Evolutionary conservation across 2,113 vertebrate species (phyloP).

Genomic region (Amphilophus citrinellus): DNA sequence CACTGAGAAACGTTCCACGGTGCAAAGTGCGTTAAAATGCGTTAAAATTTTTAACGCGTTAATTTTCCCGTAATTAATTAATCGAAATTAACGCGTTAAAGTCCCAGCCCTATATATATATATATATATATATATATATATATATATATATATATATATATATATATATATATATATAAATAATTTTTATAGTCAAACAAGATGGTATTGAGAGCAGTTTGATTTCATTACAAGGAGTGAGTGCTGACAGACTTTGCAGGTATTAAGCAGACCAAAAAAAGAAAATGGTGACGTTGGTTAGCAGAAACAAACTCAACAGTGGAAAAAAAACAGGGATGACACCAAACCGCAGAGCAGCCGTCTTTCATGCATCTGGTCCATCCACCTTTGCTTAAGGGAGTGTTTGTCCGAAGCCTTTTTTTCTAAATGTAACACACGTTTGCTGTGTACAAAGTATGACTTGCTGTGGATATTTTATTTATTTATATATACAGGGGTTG

Average conservation of each 20-base stretch:
- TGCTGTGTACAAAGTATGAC: background rate
- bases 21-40: too few relatives aligned
- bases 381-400: slow-evolving; percentile 23
- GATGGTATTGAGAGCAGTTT: background rate
- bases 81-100: too few relatives aligned
- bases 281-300: background rate
- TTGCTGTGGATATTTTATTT: background rate
- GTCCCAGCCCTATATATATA: too few relatives aligned
- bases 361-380: slow-evolving; percentile 55
- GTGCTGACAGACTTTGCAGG: background rate
- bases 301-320: background rate
- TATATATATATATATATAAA: background rate
- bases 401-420: background rate
- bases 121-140: too few relatives aligned
- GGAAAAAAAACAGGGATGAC: background rate
- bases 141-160: too few relatives aligned
- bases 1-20: too few relatives aligned
- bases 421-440: background rate
- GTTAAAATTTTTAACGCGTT: too few relatives aligned
- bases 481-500: too few relatives aligned
- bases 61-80: too few relatives aligned
- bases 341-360: slow-evolving; percentile 18
- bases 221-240: background rate
- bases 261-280: background rate
- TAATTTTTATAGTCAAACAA: background rate